Conservation (phyloP, 2,797 vertebrate genomes). For the Cryptoprocta ferox region DNA sequence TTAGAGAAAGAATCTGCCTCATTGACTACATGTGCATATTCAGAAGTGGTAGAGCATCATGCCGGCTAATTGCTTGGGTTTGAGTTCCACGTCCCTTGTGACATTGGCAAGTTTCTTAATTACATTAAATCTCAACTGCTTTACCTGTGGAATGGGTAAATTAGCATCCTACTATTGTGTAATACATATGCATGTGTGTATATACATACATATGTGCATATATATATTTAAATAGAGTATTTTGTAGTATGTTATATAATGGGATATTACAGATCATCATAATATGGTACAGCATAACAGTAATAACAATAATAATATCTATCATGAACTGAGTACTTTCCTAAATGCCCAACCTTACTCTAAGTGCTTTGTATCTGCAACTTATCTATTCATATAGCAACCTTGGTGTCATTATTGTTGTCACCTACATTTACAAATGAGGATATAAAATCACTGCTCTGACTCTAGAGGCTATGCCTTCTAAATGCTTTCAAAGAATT, state of each 20-base stretch:
- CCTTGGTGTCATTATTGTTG: not conserved
- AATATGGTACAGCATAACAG: not conserved
- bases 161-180: not conserved
- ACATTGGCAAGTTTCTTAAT: not conserved
- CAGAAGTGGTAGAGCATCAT: not conserved
- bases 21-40: fast-evolving
- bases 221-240: not conserved
- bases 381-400: not conserved
- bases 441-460: not conserved
- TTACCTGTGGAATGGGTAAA: not conserved
- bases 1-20: not conserved
- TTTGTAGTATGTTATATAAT: not conserved
- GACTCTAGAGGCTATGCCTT: not conserved
- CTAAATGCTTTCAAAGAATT: not conserved
- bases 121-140: not conserved
- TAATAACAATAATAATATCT: not conserved
- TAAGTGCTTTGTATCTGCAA: not conserved
- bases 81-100: not conserved
- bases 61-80: not conserved
- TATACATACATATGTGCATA: not conserved
- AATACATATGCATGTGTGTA: not conserved
- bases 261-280: not conserved
- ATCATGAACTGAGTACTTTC: not conserved
- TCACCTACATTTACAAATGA: not conserved
- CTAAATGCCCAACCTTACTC: not conserved